Evolutionary conservation across 1,140 invertebrate genomes (phyloP).

Genomic region (Condylostylus longicornis): DNA sequence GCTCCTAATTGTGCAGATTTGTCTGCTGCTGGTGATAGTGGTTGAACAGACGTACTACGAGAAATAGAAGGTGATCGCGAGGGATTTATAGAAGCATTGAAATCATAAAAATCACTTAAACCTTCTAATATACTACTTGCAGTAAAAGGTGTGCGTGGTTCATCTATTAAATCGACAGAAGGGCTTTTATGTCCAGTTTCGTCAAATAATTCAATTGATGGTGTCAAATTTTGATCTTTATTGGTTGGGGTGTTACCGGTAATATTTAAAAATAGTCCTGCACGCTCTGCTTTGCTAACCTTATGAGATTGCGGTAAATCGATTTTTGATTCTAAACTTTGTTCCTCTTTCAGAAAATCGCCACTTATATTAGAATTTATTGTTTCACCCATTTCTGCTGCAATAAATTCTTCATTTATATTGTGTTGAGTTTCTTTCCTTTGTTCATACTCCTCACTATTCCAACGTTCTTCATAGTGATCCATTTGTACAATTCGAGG

Average conservation of each 20-base stretch:
- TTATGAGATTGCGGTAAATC: neutral
- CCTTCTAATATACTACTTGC: slow-evolving; percentile 20
- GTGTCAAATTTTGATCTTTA: slow-evolving; percentile 12
- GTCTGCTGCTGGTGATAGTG: too few species aligned
- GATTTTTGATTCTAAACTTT: neutral
- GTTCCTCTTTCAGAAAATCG: too few species aligned
- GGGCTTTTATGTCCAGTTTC: slow-evolving; percentile 20
- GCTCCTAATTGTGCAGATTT: too few species aligned
- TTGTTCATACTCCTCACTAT: slow-evolving; percentile 5
- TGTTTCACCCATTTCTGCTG: too few species aligned
- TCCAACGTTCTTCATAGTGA: slow-evolving; percentile 25
- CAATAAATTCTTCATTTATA: too few species aligned
- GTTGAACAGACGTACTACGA: slow-evolving; percentile 4
- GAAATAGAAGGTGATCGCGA: slow-evolving; percentile 21
- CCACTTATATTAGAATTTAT: too few species aligned
- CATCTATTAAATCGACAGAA: too few species aligned
- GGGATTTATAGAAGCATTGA: slow-evolving; percentile 23
- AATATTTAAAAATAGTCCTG: too few species aligned
- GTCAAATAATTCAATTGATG: slow-evolving; percentile 23
- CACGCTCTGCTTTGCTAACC: too few species aligned
- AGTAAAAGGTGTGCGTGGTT: too few species aligned
- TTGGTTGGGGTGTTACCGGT: slow-evolving; percentile 15
- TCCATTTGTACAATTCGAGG: slow-evolving; percentile 27
- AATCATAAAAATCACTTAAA: slow-evolving; percentile 29
- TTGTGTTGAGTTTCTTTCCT: slow-evolving; percentile 5